Base-by-base conservation (phyloP, 1,140 invertebrate genomes). In the Solenopsis invicta region DNA sequence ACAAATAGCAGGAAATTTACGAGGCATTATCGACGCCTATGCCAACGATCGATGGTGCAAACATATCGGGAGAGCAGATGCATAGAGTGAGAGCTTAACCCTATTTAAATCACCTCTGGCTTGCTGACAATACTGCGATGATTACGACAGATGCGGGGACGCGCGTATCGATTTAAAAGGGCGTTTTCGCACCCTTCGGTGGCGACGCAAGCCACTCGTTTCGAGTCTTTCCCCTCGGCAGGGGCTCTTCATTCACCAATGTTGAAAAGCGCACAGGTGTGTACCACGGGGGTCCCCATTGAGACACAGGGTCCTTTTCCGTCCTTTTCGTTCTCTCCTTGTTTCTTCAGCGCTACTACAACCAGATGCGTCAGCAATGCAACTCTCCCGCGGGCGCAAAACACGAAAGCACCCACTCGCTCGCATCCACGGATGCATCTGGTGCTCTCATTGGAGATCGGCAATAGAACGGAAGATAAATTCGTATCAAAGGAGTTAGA, bases 361-460 rank as follows among this genome's bases (percentile, higher is more conserved):
- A 90, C 89, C 92, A 92, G 93, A 93, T 94, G 92, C 88, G 88
- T 92, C 87, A 89, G 81, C 88, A 92, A 92, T 86, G 89, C 81
- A 88, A 89, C 88, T 71, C 61, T 90, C 86, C 92, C 91, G 85
- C 85, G 67, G 80, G 78, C 86, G 52, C 80, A 88, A 71, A 78
- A 89, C 74, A 89, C 72, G 61, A 75, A 62, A 37, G 81, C 75
- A 86, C 24, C 59, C 24, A 67, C 37, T 52, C 48, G 24, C 4
- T 50, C 34, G 29, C 8, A 64, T 52, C 24, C 34, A 45, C 12
- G 75, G 62, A 21, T 62, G 74, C 88, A 84, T 85, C 88, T 84
- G 86, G 54, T 41, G 29, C 13, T 52, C 21, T 24, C 48, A 52
- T 18, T 21, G 41, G 12, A 61, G 50, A 76, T 80, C 74, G 56